A percentile compares a stretch with the other conserved stretches of the same genome.
Conservation (phyloP, 2,797 vertebrate genomes). For the Myotis planiceps region DNA sequence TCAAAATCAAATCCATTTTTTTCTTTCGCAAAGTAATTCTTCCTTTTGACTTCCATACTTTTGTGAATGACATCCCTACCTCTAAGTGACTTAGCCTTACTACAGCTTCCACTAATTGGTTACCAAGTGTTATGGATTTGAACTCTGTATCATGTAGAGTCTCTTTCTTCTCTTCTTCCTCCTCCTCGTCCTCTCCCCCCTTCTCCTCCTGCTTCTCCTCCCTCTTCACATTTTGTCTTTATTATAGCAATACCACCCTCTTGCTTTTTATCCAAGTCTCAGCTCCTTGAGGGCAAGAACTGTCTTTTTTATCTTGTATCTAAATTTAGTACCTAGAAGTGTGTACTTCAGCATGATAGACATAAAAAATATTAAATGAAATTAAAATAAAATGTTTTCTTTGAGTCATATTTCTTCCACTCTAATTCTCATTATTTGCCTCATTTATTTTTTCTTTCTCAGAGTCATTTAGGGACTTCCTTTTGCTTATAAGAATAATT, state of each 20-base stretch:
- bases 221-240: neutral
- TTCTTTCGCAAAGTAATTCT: neutral
- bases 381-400: conserved; percentile 3
- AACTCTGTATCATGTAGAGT: neutral
- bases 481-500: conserved; percentile 24
- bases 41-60: neutral
- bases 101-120: neutral
- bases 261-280: conserved; percentile 23
- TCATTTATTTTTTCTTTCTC: neutral
- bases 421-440: conserved; percentile 18
- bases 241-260: neutral
- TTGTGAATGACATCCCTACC: neutral
- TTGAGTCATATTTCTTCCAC: neutral
- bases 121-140: neutral
- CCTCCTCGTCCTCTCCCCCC: too few species aligned
- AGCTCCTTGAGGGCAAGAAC: neutral
- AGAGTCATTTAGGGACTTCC: neutral
- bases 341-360: neutral
- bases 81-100: neutral
- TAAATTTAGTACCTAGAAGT: neutral
- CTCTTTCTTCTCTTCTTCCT: neutral
- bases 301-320: neutral
- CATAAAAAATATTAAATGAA: neutral
- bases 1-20: neutral
- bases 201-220: neutral